These are phyloP conservation scores for Troilus luridus DNA, from an alignment of 2,888 invertebrate genomes.

Conservation along the genomic window DNA sequence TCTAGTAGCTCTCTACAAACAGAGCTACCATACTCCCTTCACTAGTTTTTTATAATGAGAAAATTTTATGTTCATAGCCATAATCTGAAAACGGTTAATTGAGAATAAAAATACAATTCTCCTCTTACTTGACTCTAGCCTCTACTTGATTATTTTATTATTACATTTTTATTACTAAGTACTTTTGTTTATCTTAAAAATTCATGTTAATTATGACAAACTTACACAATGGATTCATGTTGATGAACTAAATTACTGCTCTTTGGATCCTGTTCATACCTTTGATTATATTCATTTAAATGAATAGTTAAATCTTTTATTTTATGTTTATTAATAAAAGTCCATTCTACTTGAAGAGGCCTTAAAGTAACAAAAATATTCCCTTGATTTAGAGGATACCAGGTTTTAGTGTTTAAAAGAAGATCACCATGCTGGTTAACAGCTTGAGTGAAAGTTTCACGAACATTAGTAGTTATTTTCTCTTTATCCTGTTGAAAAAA, in stretches of 20 bases:
- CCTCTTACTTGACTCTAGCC: neutral
- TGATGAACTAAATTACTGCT: neutral
- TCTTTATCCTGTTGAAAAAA: constrained; percentile 35
- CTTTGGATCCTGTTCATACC: constrained; percentile 15
- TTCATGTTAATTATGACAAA: neutral
- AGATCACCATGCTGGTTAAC: constrained; percentile 50
- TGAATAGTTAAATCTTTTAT: constrained; percentile 60
- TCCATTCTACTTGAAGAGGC: constrained; percentile 61
- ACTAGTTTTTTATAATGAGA: neutral
- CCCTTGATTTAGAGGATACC: constrained; percentile 52
- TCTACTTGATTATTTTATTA: neutral
- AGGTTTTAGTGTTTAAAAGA: constrained; percentile 62
- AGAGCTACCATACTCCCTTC: too few relatives aligned
- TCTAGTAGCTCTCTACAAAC: too few relatives aligned
- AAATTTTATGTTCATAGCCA: neutral
- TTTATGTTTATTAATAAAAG: constrained; percentile 56
- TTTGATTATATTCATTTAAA: constrained; percentile 58
- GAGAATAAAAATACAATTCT: neutral
- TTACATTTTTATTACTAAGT: neutral
- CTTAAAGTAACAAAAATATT: constrained; percentile 60
- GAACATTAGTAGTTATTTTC: neutral
- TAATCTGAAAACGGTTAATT: neutral
- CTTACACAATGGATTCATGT: constrained; percentile 14
- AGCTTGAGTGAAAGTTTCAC: constrained; percentile 41
- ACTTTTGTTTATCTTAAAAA: neutral